phyloP scores from a whole-genome alignment of 2,113 vertebrate species.

The Pygathrix nemaeus region DNA sequence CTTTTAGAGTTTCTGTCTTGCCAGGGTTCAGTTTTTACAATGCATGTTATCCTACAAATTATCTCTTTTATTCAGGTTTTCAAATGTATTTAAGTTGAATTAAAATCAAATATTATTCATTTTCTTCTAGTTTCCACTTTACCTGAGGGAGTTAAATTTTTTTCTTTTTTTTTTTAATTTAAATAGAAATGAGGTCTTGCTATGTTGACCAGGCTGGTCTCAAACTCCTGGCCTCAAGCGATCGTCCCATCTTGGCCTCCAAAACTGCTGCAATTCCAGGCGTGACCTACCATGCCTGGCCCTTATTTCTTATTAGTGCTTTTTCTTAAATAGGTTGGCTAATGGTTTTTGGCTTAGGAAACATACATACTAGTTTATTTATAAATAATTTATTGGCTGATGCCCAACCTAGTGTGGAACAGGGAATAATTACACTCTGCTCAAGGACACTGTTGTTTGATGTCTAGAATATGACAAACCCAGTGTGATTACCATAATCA shows the following conservation, averaged over 20 bases:
- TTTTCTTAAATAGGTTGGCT: not conserved
- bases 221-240: too few relatives aligned
- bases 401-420: not conserved
- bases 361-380: not conserved
- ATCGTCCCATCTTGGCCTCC: too few relatives aligned
- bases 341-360: slow-evolving; percentile 14
- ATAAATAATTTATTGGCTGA: not conserved
- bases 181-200: too few relatives aligned
- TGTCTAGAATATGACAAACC: not conserved
- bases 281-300: too few relatives aligned
- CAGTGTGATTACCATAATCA: not conserved
- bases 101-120: not conserved
- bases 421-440: not conserved
- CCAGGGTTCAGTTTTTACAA: not conserved
- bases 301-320: not conserved
- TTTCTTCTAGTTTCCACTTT: not conserved
- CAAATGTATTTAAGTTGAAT: not conserved
- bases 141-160: not conserved
- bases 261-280: too few relatives aligned
- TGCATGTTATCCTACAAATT: not conserved
- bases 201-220: too few relatives aligned
- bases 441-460: not conserved
- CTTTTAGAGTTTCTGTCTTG: slow-evolving; percentile 31
- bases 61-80: not conserved
- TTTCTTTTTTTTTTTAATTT: too few relatives aligned